These are phyloP conservation scores for Teinopalpus imperialis DNA, from an alignment of 2,888 invertebrate species.

Conservation along the genomic window DNA sequence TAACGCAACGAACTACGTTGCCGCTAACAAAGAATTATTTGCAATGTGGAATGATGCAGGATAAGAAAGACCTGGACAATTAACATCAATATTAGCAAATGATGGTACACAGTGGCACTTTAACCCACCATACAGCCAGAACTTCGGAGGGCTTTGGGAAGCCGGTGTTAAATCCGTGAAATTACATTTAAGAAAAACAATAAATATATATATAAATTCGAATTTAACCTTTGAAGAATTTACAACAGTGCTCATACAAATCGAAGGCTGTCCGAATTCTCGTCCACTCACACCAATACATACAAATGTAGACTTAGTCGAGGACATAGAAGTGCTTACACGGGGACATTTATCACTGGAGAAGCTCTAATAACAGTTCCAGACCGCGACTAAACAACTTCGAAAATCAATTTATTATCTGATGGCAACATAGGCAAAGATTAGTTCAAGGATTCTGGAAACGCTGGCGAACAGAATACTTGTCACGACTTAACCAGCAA, in stretches of 20 bases:
- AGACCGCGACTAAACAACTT: constrained; percentile 8
- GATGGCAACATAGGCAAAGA: constrained; percentile 31
- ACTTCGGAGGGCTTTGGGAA: constrained; percentile 35
- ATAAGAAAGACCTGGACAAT: no score
- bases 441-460: constrained; percentile 30
- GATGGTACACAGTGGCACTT: no score
- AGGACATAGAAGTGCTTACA: constrained; percentile 17
- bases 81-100: no score
- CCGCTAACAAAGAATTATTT: no score
- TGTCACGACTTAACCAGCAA: constrained; percentile 28
- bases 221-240: constrained; percentile 26
- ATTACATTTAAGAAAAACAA: constrained; percentile 28
- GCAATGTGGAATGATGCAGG: no score
- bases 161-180: constrained; percentile 33
- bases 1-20: no score
- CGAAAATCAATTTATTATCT: constrained; percentile 20
- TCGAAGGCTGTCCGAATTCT: constrained; percentile 22
- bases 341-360: constrained; percentile 22
- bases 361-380: constrained; percentile 22
- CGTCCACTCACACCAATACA: constrained; percentile 12
- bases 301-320: background rate
- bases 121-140: no score
- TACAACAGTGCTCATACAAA: constrained; percentile 18
- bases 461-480: constrained; percentile 33
- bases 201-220: background rate